Evolutionary conservation across 2,113 vertebrate genomes (phyloP).

Genomic region (Pterocles burchelli): DNA sequence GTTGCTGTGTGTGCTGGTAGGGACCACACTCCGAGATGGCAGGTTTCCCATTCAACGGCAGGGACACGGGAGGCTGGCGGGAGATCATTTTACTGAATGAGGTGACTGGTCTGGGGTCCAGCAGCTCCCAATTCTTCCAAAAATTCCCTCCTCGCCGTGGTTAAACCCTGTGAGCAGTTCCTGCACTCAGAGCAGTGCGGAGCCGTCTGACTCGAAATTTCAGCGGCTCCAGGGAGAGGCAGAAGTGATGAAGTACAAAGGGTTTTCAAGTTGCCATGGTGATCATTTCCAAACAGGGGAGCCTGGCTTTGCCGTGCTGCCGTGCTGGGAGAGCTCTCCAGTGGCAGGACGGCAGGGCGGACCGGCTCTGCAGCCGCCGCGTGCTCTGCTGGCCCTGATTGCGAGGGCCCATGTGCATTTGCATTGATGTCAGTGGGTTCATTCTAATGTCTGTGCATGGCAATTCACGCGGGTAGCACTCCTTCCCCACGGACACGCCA

Average conservation of each 20-base stretch:
- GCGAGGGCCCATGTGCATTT: conserved; percentile 50
- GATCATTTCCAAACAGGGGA: background rate
- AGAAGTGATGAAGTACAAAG: background rate
- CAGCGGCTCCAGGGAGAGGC: background rate
- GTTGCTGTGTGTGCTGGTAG: no score
- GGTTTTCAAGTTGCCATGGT: background rate
- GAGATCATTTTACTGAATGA: background rate
- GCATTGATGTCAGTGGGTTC: conserved; percentile 39
- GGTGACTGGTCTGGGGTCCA: background rate
- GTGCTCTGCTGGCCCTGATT: conserved; percentile 7
- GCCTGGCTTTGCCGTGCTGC: background rate
- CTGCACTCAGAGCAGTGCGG: background rate
- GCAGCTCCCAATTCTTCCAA: background rate
- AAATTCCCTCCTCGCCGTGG: background rate
- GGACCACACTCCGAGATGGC: background rate
- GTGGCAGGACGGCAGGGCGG: background rate
- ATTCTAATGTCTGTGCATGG: conserved; percentile 37
- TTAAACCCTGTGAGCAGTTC: background rate
- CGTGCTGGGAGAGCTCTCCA: background rate
- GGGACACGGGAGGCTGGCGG: accelerated
- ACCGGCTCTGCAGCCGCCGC: conserved; percentile 54
- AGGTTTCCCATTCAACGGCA: accelerated
- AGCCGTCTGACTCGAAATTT: background rate
- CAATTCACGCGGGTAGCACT: conserved; percentile 44
- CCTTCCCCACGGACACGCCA: conserved; percentile 43